Percentiles rank a stretch among this genome's conserved stretches.
phyloP scores from a whole-genome alignment of 2,888 invertebrate species.

The Eristalinus sepulchralis region DNA sequence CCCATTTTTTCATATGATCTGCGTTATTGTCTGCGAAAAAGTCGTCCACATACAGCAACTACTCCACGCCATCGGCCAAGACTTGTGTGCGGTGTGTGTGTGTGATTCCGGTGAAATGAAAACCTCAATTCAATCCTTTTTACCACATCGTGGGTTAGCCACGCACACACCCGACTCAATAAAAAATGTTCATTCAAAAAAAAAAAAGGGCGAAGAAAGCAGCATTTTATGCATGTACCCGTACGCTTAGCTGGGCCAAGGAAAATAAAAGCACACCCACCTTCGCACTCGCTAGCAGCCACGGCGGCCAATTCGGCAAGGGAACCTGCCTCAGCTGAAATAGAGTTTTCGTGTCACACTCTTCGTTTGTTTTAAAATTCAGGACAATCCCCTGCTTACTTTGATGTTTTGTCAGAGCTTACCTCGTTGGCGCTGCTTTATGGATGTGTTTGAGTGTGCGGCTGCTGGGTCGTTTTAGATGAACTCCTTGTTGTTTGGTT shows the following conservation, averaged over 20 bases:
- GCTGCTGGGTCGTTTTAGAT: conserved; percentile 4
- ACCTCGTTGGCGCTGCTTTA: neutral
- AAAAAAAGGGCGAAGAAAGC: neutral
- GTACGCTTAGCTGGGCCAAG: neutral
- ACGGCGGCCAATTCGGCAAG: neutral
- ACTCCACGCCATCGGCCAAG: neutral
- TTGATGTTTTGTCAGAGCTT: conserved; percentile 1
- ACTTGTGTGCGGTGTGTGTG: neutral
- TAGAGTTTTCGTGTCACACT: neutral
- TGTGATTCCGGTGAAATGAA: neutral
- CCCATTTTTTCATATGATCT: conserved; percentile 35
- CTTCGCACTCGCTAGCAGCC: neutral
- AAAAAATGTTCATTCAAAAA: neutral
- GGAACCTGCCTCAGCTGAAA: neutral
- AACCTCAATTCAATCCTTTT: conserved; percentile 33
- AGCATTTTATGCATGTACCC: neutral
- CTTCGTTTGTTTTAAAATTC: conserved; percentile 12
- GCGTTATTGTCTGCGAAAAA: conserved; percentile 30
- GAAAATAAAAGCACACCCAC: neutral
- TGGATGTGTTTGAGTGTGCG: neutral
- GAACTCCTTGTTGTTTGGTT: conserved; percentile 26
- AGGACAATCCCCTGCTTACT: conserved; percentile 2
- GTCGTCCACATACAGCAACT: neutral
- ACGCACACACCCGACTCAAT: conserved; percentile 21
- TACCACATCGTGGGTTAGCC: conserved; percentile 18